These are phyloP conservation scores for Cryptotis parvus DNA, from an alignment of 2,113 vertebrate species.

Conservation along the genomic window DNA sequence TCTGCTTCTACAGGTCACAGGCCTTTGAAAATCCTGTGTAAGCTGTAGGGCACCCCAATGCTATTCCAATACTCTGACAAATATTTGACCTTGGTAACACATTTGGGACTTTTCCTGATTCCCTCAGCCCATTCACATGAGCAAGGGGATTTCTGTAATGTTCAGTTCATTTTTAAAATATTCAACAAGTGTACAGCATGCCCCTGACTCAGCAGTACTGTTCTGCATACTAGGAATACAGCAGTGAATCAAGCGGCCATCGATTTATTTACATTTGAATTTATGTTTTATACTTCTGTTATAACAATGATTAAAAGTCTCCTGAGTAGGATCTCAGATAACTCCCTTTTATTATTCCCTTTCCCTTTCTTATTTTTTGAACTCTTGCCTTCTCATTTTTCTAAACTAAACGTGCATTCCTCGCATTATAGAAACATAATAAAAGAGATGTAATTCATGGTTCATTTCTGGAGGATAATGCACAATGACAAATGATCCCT, in stretches of 20 bases:
- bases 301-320: conserved; percentile 45
- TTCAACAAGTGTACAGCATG: neutral
- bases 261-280: neutral
- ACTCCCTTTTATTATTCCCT: neutral
- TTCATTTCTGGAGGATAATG: conserved; percentile 66
- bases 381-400: conserved; percentile 58
- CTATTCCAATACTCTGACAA: neutral
- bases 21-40: neutral
- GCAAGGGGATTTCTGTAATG: neutral
- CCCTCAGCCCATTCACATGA: neutral
- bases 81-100: neutral
- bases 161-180: neutral
- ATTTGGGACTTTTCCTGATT: neutral
- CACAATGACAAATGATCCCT: conserved; percentile 39
- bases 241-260: neutral
- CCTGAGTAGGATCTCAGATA: conserved; percentile 16
- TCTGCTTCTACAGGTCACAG: neutral
- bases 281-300: conserved; percentile 13
- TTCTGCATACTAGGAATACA: neutral
- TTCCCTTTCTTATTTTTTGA: conserved; percentile 8
- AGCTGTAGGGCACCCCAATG: neutral
- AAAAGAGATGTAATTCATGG: conserved; percentile 60
- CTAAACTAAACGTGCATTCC: conserved; percentile 57
- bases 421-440: conserved; percentile 56
- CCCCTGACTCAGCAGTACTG: neutral